Percentiles rank a stretch among this genome's conserved stretches.
Evolutionary conservation across 2,888 invertebrate genomes (phyloP).

Genomic region (Holacanthella duospinosa): DNA sequence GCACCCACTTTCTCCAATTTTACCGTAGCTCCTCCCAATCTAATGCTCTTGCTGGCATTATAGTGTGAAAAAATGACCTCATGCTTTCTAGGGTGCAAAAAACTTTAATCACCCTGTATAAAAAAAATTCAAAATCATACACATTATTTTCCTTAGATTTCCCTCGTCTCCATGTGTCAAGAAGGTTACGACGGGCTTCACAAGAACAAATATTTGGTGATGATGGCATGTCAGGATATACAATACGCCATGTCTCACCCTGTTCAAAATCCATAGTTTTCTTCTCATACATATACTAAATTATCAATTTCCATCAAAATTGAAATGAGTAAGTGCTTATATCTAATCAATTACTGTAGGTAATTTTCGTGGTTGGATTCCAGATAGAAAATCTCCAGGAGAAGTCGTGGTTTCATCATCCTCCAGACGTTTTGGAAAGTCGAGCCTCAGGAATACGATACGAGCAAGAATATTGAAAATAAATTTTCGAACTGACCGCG

Average conservation of each 20-base stretch:
- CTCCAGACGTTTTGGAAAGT: constrained; percentile 30
- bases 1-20: too few species aligned
- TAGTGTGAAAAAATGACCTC: too few species aligned
- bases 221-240: constrained; percentile 29
- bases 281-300: too few species aligned
- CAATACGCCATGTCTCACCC: constrained; percentile 31
- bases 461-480: constrained; percentile 44
- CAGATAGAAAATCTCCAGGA: not conserved
- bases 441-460: constrained; percentile 39
- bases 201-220: constrained; percentile 16
- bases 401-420: constrained; percentile 11
- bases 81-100: too few species aligned
- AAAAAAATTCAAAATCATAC: too few species aligned
- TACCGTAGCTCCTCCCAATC: too few species aligned
- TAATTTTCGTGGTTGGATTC: constrained; percentile 3
- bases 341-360: not conserved
- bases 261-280: too few species aligned
- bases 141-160: not conserved
- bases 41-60: too few species aligned
- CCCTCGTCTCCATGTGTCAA: constrained; percentile 1
- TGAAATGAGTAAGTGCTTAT: not conserved
- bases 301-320: too few species aligned
- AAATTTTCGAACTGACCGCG: constrained; percentile 41
- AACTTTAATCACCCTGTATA: too few species aligned
- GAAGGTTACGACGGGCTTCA: not conserved